phyloP scores from a whole-genome alignment of 1,140 invertebrate genomes.

The Drosophila santomea region DNA sequence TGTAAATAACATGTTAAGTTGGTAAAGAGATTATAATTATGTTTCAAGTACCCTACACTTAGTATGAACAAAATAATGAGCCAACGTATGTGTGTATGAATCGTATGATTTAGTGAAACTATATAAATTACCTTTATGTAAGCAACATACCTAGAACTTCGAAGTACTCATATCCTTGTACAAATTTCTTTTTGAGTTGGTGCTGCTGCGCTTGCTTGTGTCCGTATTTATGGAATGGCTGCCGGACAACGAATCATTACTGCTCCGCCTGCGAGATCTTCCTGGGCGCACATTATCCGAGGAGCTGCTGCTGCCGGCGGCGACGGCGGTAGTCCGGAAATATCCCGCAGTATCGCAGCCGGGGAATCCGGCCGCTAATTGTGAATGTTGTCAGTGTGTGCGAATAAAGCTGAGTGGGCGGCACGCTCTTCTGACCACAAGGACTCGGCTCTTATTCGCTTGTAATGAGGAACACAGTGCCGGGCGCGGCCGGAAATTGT shows the following conservation, averaged over 20 bases:
- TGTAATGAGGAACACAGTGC: conserved; percentile 35
- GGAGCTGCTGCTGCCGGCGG: conserved; percentile 6
- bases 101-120: too few species aligned
- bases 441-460: conserved; percentile 28
- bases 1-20: too few species aligned
- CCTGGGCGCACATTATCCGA: conserved; percentile 52
- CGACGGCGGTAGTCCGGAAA: not conserved
- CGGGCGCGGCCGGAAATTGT: conserved; percentile 38
- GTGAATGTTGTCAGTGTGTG: conserved; percentile 8
- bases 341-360: not conserved
- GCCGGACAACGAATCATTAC: conserved; percentile 53
- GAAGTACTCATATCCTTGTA: not conserved
- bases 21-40: too few species aligned
- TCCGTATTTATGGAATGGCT: conserved; percentile 46
- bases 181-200: conserved; percentile 22
- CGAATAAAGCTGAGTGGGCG: conserved; percentile 19
- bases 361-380: conserved; percentile 8
- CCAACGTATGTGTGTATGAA: too few species aligned
- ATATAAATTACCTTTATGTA: too few species aligned
- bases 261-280: conserved; percentile 48
- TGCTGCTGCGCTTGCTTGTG: conserved; percentile 61
- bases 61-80: too few species aligned
- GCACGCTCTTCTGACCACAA: conserved; percentile 16
- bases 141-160: not conserved
- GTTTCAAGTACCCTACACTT: too few species aligned